phyloP scores from a whole-genome alignment of 2,113 vertebrate species.

The Callorhinus ursinus region DNA sequence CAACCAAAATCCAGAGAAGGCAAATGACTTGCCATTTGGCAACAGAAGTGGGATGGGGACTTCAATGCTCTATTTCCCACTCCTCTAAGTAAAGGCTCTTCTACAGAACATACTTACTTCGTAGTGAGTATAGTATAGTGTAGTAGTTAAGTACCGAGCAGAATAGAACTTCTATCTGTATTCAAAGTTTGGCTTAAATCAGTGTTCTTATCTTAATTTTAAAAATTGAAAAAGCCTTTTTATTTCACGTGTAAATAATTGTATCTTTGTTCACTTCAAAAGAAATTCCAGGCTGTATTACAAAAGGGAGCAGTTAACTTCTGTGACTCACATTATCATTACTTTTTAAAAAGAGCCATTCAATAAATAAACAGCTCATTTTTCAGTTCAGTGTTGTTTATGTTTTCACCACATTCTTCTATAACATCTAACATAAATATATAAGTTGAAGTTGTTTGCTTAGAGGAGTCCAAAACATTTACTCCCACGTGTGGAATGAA shows the following conservation, averaged over 20 bases:
- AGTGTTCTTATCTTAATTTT: background rate
- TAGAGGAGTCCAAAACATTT: conserved; percentile 77
- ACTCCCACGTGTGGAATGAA: conserved; percentile 74
- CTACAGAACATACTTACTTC: background rate
- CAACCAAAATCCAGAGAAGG: background rate
- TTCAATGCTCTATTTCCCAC: background rate
- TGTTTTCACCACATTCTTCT: conserved; percentile 76
- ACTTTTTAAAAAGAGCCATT: conserved; percentile 73
- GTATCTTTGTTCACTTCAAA: conserved; percentile 21
- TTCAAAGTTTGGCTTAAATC: conserved; percentile 4
- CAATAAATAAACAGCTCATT: conserved; percentile 58
- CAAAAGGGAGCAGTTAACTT: conserved; percentile 61
- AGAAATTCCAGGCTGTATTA: conserved; percentile 43
- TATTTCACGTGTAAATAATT: conserved; percentile 38
- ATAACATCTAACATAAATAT: conserved; percentile 67
- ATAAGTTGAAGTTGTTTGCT: conserved; percentile 74
- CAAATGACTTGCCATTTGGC: background rate
- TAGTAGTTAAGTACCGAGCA: background rate
- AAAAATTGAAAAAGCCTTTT: background rate
- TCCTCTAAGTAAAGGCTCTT: background rate
- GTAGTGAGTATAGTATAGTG: background rate
- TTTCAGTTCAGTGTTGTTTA: conserved; percentile 69
- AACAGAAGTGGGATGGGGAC: background rate
- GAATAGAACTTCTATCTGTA: background rate
- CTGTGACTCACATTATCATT: conserved; percentile 66